Evolutionary conservation across 2,113 vertebrate genomes (phyloP).

Genomic region (Clarias macrocephalus): DNA sequence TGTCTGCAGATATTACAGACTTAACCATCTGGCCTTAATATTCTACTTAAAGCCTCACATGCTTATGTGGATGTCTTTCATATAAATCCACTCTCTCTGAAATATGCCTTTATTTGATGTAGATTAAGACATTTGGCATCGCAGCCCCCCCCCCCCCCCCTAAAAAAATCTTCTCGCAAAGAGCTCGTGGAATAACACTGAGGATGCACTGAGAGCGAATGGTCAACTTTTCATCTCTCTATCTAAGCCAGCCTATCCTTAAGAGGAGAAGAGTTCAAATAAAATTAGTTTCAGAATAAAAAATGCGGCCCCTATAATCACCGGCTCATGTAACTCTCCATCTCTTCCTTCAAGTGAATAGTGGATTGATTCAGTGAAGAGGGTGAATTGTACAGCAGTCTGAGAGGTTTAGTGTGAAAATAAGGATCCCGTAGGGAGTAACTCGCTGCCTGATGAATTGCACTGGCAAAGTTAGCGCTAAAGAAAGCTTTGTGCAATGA

Average conservation of each 20-base stretch:
- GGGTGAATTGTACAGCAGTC: neutral
- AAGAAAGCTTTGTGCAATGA: constrained; percentile 39
- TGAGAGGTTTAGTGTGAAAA: constrained; percentile 47
- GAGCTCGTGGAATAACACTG: neutral
- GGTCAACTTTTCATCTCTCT: neutral
- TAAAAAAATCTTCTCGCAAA: neutral
- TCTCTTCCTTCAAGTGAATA: neutral
- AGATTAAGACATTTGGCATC: neutral
- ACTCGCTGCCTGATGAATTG: constrained; percentile 62
- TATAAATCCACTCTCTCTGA: constrained; percentile 11
- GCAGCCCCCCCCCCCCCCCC: too few relatives aligned
- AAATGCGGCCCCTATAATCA: neutral
- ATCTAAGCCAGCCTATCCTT: neutral
- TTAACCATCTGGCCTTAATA: constrained; percentile 12
- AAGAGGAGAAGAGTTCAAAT: neutral
- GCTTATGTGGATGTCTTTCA: neutral
- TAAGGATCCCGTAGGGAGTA: constrained; percentile 32
- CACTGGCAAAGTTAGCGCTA: constrained; percentile 48
- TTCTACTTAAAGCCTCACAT: neutral
- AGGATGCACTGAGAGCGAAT: neutral
- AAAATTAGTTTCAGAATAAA: neutral
- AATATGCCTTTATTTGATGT: constrained; percentile 7
- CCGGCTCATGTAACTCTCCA: neutral
- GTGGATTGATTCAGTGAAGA: neutral
- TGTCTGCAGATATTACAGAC: constrained; percentile 14